Conservation (phyloP, 2,888 invertebrate species). For the Tanytarsus gracilentus region DNA sequence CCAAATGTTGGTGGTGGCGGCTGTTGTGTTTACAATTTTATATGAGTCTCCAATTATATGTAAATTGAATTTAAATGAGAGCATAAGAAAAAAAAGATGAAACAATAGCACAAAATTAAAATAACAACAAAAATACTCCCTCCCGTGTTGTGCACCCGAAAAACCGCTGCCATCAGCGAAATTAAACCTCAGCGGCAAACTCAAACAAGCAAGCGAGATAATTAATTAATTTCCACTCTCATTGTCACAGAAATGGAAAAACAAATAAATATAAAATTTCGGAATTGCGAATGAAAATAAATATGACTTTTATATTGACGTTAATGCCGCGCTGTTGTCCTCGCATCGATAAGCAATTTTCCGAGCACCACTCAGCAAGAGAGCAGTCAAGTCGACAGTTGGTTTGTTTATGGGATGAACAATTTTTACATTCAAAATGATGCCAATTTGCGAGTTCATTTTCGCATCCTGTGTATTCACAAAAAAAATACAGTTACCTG, state of each 20-base stretch:
- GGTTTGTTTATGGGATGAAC: too few relatives aligned
- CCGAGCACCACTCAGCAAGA: too few relatives aligned
- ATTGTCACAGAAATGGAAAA: slow-evolving; percentile 4
- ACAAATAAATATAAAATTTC: slow-evolving; percentile 14
- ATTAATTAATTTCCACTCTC: slow-evolving; percentile 20
- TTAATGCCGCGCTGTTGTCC: neutral
- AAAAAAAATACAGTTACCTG: too few relatives aligned
- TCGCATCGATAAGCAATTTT: too few relatives aligned
- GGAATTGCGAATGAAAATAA: neutral
- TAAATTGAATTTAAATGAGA: slow-evolving; percentile 22
- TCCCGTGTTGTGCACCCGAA: neutral
- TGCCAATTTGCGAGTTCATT: too few relatives aligned
- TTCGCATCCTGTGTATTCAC: too few relatives aligned
- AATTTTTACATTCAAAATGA: too few relatives aligned
- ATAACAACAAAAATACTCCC: neutral
- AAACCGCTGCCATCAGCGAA: slow-evolving; percentile 15
- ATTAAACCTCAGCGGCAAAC: slow-evolving; percentile 19
- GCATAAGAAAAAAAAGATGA: too few relatives aligned
- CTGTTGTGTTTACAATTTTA: too few relatives aligned
- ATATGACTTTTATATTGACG: slow-evolving; percentile 14
- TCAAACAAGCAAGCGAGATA: slow-evolving; percentile 12
- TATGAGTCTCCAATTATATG: slow-evolving; percentile 27
- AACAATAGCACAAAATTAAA: slow-evolving; percentile 12
- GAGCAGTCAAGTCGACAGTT: too few relatives aligned
- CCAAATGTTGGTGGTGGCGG: too few relatives aligned